phyloP scores from a whole-genome alignment of 1,140 invertebrate species.

The Monochamus saltuarius region DNA sequence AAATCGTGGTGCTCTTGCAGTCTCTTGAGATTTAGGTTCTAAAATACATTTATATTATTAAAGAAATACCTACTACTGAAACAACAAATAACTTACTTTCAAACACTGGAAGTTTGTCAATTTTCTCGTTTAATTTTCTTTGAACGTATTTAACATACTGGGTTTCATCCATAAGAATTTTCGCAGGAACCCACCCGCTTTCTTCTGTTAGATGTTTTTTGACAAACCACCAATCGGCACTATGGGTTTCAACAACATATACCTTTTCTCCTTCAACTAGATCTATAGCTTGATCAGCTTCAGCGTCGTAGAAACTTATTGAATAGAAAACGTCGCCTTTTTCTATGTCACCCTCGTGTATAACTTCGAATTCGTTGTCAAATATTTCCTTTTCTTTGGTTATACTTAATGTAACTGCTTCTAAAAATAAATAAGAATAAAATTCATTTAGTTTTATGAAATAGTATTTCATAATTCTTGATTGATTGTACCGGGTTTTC shows the following conservation, averaged over 20 bases:
- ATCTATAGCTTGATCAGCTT: conserved; percentile 83
- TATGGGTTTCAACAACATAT: conserved; percentile 79
- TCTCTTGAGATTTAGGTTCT: conserved; percentile 79
- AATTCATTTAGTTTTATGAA: no score
- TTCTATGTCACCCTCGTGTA: conserved; percentile 57
- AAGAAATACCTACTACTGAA: background rate
- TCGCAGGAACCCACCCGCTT: conserved; percentile 89
- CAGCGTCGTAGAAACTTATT: conserved; percentile 82
- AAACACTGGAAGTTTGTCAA: conserved; percentile 86
- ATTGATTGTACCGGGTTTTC: no score
- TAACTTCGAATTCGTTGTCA: conserved; percentile 53
- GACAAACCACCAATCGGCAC: conserved; percentile 90
- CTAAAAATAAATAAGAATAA: conserved; percentile 47
- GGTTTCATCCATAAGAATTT: conserved; percentile 79
- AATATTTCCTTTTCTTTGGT: conserved; percentile 57
- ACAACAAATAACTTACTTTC: conserved; percentile 70
- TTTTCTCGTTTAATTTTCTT: conserved; percentile 86
- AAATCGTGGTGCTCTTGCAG: conserved; percentile 78
- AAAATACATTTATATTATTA: conserved; percentile 41
- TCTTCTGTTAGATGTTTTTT: conserved; percentile 86
- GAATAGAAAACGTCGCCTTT: conserved; percentile 79
- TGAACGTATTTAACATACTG: conserved; percentile 82
- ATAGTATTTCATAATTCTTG: no score
- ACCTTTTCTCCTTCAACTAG: conserved; percentile 88
- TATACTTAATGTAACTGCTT: conserved; percentile 61